phyloP scores from a whole-genome alignment of 2,797 vertebrate genomes.

The Gobio occitaniae region DNA sequence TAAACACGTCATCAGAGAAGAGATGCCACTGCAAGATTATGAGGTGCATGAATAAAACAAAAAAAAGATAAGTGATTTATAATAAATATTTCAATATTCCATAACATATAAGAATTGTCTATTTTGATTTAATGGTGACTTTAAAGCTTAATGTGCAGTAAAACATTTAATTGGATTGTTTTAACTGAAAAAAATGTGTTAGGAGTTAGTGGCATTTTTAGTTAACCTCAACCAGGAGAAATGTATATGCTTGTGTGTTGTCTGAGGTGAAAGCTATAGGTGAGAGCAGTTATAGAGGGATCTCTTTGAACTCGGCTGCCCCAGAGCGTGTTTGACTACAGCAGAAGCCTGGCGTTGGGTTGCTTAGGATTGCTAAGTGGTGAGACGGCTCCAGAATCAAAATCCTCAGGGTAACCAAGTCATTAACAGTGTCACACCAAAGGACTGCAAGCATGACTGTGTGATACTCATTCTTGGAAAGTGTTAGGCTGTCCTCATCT shows the following conservation, averaged over 20 bases:
- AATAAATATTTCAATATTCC: too few species aligned
- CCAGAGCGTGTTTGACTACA: constrained; percentile 42
- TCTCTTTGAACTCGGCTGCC: constrained; percentile 23
- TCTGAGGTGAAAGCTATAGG: constrained; percentile 24
- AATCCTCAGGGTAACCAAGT: constrained; percentile 78
- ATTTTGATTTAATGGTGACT: too few species aligned
- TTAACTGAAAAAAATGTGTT: not conserved
- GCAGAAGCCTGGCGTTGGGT: constrained; percentile 23
- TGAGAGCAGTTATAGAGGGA: constrained; percentile 9
- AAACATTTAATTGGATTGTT: not conserved
- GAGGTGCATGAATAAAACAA: too few species aligned
- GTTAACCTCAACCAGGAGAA: not conserved
- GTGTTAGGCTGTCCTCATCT: constrained; percentile 70
- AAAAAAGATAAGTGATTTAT: too few species aligned
- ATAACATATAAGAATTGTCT: too few species aligned
- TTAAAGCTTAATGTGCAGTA: too few species aligned
- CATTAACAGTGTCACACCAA: constrained; percentile 76
- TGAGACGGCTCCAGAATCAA: constrained; percentile 72
- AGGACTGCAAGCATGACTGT: constrained; percentile 75
- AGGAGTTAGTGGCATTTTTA: not conserved
- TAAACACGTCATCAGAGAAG: too few species aligned
- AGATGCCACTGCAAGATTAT: too few species aligned
- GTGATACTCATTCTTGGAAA: constrained; percentile 78
- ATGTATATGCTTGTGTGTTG: not conserved
- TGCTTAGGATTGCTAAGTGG: constrained; percentile 74